Evolutionary conservation across 2,888 invertebrate genomes (phyloP), one percentile per base, ranked within the genome.

Genomic region (Stenoptilia bipunctidactyla): DNA sequence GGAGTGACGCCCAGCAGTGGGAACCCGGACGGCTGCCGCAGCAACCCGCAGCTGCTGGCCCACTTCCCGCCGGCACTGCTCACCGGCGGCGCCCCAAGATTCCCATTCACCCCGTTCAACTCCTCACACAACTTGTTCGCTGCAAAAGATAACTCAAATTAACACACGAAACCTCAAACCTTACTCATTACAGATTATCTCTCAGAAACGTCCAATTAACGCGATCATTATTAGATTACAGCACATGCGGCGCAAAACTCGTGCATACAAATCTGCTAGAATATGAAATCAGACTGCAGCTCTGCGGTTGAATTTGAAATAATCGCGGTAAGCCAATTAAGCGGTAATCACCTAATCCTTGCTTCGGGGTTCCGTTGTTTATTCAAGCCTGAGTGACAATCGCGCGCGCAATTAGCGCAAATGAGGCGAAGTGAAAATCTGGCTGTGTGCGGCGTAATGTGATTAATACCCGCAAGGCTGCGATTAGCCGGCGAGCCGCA

Each of bases 1-100:
- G 87, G 86, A 30, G 86, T 85, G 33, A 87, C 87, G 34, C 87
- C 84, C 37, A 88, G 73, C 37, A 87, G 72, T 48, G 83, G 88
- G 72, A 85, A 89, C 58, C 86, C 88, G 34, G 84, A 87, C 47
- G 79, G 87, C 70, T 87, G 77, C 62, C 89, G 80, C 62, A 90
- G 71, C 73, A 90, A 63, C 53, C 90, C 76, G 77, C 90, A 77
- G 73, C 90, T 77, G 49, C 89, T 84, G 46, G 87, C 71, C 88
- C 89, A 83, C 65, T 86, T 83, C 49, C 82, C 82, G 36, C 77
- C 74, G 39, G 70, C 70, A 40, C 61, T 68, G 46, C 74, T 63
- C 46, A 73, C 73, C 52, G 68, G 63, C 37, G 74, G 62, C 44
- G 70, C 61, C 64, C 61, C 54, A 2, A 61, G 66, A 15, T 62